Conservation (phyloP, 2,113 vertebrate species). For the Mungos mungo region DNA sequence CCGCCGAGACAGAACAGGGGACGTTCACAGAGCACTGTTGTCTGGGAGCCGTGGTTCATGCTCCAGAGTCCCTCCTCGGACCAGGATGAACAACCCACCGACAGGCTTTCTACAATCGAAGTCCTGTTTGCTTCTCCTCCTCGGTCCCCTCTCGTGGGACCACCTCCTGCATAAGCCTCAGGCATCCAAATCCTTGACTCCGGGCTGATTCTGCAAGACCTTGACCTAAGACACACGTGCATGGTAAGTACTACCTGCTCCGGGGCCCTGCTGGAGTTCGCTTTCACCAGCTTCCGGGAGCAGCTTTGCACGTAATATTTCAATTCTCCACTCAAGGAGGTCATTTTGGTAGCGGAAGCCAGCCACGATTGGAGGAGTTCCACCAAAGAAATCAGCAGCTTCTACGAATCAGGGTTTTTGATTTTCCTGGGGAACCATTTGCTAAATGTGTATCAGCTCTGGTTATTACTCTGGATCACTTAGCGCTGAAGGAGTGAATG, state of each 20-base stretch:
- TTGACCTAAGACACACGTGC: too few species aligned
- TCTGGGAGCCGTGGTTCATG: neutral
- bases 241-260: too few species aligned
- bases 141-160: neutral
- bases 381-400: neutral
- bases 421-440: neutral
- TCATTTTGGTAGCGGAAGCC: neutral
- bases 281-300: neutral
- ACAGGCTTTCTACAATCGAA: accelerated
- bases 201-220: neutral
- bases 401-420: neutral
- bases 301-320: neutral
- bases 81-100: neutral
- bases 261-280: neutral
- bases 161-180: neutral
- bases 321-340: neutral
- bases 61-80: neutral
- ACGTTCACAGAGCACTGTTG: neutral
- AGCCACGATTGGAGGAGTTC: accelerated
- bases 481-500: too few species aligned
- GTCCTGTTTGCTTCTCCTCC: neutral
- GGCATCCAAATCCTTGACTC: neutral
- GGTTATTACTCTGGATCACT: too few species aligned
- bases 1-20: accelerated
- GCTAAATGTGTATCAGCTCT: neutral